phyloP scores from a whole-genome alignment of 1,140 invertebrate genomes.

The Thalassaphorura encarpata region DNA sequence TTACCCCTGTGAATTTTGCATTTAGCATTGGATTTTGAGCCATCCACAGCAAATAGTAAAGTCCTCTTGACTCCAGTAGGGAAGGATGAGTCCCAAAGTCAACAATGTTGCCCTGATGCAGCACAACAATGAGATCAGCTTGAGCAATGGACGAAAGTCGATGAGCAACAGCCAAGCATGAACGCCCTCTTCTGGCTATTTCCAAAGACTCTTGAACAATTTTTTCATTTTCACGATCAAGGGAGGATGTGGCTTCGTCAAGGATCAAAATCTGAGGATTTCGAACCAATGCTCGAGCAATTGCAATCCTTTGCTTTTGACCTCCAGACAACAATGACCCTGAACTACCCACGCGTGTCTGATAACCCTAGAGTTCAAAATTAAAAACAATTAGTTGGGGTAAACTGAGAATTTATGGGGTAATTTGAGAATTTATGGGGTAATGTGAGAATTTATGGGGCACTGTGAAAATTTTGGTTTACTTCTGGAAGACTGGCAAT shows the following conservation, averaged over 20 bases:
- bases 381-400: background rate
- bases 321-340: conserved; percentile 60
- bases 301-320: background rate
- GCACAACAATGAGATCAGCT: conserved; percentile 49
- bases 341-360: conserved; percentile 58
- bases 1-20: no score
- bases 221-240: conserved; percentile 33
- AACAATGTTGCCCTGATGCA: conserved; percentile 42
- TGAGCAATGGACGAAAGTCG: conserved; percentile 57
- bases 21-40: background rate
- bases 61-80: conserved; percentile 35
- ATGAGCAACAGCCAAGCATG: conserved; percentile 48
- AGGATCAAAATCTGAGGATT: conserved; percentile 2
- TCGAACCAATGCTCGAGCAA: background rate
- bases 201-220: conserved; percentile 40
- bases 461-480: no score
- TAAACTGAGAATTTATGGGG: background rate
- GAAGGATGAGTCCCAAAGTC: conserved; percentile 46
- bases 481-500: conserved; percentile 8
- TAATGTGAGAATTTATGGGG: no score
- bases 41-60: background rate
- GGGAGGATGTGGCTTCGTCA: background rate
- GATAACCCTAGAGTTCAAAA: conserved; percentile 27
- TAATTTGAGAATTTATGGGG: no score
- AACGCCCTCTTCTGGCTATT: conserved; percentile 36